Conservation (phyloP, 2,888 invertebrate species). For the Drosophila lutescens region DNA sequence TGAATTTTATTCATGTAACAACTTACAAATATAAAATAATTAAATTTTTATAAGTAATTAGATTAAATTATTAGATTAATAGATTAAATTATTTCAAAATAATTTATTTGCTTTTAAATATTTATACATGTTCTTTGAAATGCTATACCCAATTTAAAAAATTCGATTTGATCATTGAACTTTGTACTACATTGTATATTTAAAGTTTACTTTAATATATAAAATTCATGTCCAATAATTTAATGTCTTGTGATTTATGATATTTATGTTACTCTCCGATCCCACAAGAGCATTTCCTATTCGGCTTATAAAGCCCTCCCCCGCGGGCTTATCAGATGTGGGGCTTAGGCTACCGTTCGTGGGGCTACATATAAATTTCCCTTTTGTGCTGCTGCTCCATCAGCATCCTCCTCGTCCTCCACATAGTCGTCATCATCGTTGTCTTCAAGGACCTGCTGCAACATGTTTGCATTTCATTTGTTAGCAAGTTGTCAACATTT, state of each 20-base stretch:
- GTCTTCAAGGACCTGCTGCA: conserved; percentile 39
- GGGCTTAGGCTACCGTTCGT: conserved; percentile 25
- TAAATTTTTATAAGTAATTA: no score
- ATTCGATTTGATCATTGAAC: no score
- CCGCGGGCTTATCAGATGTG: conserved; percentile 20
- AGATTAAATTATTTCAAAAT: no score
- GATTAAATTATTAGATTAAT: no score
- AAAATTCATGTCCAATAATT: no score
- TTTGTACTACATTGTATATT: no score
- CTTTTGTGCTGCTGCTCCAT: conserved; percentile 30
- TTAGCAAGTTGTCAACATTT: conserved; percentile 57
- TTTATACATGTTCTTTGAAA: no score
- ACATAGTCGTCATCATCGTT: conserved; percentile 2
- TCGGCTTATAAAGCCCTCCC: conserved; percentile 1
- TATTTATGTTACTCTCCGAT: background rate
- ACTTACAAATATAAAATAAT: no score
- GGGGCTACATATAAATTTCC: conserved; percentile 28
- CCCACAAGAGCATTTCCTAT: conserved; percentile 2
- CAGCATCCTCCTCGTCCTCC: conserved; percentile 3
- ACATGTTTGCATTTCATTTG: conserved; percentile 64
- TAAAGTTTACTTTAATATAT: no score
- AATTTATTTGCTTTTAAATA: no score
- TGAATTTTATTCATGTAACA: no score
- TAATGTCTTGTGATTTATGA: background rate
- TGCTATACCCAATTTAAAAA: no score